These are phyloP conservation scores for Sebastes aleutianus DNA, from an alignment of 2,797 vertebrate genomes.

Conservation along the genomic window DNA sequence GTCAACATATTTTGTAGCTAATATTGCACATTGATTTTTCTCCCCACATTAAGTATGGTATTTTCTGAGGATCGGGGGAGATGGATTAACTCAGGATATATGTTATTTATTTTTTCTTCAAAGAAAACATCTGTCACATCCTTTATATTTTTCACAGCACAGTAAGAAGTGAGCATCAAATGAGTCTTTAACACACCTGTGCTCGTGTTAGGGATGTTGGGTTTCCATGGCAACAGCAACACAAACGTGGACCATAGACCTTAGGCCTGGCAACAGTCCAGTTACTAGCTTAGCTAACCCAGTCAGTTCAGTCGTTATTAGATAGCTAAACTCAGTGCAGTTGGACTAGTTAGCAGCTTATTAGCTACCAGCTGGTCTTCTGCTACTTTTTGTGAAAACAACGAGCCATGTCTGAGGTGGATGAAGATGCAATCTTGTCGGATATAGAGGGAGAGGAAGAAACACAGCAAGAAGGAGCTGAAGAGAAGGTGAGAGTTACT, in stretches of 20 bases:
- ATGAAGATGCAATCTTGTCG: slow-evolving; percentile 52
- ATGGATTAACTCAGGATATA: no score
- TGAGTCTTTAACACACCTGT: neutral
- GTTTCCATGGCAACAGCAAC: slow-evolving; percentile 58
- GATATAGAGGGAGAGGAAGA: slow-evolving; percentile 54
- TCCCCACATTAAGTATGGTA: no score
- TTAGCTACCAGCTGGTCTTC: neutral
- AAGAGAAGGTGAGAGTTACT: slow-evolving; percentile 34
- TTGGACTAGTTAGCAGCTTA: neutral
- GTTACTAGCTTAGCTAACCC: neutral
- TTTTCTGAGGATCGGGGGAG: no score
- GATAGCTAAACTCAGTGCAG: accelerated
- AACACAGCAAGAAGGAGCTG: neutral
- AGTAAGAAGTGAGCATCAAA: neutral
- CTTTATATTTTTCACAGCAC: neutral
- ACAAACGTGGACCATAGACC: neutral
- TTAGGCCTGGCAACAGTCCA: neutral
- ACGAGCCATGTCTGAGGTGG: slow-evolving; percentile 29
- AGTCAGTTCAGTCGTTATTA: neutral
- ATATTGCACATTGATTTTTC: no score
- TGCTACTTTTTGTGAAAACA: neutral
- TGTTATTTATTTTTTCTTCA: no score
- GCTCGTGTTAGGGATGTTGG: accelerated
- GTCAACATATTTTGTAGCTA: no score
- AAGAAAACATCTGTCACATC: no score